Conservation (phyloP, 1,140 invertebrate species). For the Trachymyrmex cornetzi region DNA sequence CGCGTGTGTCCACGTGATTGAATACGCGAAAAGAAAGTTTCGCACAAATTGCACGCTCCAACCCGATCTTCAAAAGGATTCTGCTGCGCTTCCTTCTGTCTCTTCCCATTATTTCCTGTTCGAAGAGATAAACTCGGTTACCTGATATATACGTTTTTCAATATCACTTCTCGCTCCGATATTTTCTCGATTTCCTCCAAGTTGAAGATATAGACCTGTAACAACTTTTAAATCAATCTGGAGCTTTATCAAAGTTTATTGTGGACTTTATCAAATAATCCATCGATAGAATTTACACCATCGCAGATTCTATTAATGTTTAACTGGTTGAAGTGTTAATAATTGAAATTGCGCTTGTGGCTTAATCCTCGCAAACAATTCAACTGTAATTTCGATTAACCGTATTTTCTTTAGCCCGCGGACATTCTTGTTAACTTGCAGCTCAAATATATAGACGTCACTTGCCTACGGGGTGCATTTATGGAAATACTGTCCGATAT, state of each 20-base stretch:
- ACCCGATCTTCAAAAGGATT: constrained; percentile 29
- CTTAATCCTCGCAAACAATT: constrained; percentile 50
- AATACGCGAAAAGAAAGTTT: constrained; percentile 55
- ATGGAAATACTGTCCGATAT: constrained; percentile 33
- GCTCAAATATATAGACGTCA: constrained; percentile 40
- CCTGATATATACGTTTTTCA: constrained; percentile 40
- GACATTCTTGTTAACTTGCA: constrained; percentile 49
- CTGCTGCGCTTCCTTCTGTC: background rate
- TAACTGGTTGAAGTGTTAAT: constrained; percentile 51
- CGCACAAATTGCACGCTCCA: constrained; percentile 43
- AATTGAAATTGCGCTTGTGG: constrained; percentile 51
- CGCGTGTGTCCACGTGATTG: constrained; percentile 38
- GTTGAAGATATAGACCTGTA: constrained; percentile 18
- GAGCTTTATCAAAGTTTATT: constrained; percentile 40
- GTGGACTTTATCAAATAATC: constrained; percentile 38
- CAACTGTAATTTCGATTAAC: constrained; percentile 47
- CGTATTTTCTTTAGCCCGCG: constrained; percentile 48
- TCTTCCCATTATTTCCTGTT: constrained; percentile 34
- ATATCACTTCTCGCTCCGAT: constrained; percentile 34
- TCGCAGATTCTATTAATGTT: constrained; percentile 34
- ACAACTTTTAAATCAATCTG: constrained; percentile 46
- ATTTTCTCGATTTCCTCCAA: constrained; percentile 1
- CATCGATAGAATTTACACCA: background rate
- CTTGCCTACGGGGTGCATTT: constrained; percentile 40
- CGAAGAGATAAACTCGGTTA: constrained; percentile 50